phyloP scores from a whole-genome alignment of 2,888 invertebrate species.

The Parnassius apollo region DNA sequence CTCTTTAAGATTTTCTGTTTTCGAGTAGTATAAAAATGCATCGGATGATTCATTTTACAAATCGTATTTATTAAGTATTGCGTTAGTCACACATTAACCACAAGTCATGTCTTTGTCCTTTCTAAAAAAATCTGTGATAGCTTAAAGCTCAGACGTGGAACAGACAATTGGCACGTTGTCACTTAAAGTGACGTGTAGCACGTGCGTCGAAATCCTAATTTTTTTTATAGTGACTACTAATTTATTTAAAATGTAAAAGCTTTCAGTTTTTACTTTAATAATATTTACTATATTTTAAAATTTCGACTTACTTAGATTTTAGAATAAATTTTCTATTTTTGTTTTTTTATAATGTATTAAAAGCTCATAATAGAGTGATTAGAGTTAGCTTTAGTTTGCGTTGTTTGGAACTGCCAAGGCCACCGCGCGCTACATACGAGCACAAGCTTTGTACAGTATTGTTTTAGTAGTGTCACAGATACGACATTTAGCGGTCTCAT shows the following conservation, averaged over 20 bases:
- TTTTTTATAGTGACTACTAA: background rate
- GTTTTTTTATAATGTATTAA: too few species aligned
- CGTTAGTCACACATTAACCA: conserved; percentile 57
- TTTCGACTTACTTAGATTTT: too few species aligned
- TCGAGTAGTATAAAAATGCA: conserved; percentile 20
- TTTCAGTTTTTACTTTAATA: too few species aligned
- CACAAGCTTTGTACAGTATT: too few species aligned
- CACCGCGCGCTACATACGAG: too few species aligned
- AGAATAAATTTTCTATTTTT: too few species aligned
- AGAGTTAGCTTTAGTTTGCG: too few species aligned
- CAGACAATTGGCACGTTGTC: conserved; percentile 49
- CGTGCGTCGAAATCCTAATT: background rate
- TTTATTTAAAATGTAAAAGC: too few species aligned
- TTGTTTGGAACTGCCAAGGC: too few species aligned
- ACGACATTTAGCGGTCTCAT: conserved; percentile 21
- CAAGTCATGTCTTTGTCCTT: conserved; percentile 63
- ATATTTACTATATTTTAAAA: too few species aligned
- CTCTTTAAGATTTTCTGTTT: background rate
- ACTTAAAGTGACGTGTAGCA: conserved; percentile 31
- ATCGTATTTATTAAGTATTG: conserved; percentile 43
- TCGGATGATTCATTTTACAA: conserved; percentile 50
- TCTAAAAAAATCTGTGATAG: conserved; percentile 51
- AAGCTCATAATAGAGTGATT: too few species aligned
- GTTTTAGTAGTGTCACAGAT: conserved; percentile 10
- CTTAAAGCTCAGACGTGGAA: conserved; percentile 57